Percentiles rank a stretch among this genome's conserved stretches.
These are phyloP conservation scores for Pyrrhosoma nymphula DNA, from an alignment of 2,888 invertebrate genomes.

Conservation along the genomic window DNA sequence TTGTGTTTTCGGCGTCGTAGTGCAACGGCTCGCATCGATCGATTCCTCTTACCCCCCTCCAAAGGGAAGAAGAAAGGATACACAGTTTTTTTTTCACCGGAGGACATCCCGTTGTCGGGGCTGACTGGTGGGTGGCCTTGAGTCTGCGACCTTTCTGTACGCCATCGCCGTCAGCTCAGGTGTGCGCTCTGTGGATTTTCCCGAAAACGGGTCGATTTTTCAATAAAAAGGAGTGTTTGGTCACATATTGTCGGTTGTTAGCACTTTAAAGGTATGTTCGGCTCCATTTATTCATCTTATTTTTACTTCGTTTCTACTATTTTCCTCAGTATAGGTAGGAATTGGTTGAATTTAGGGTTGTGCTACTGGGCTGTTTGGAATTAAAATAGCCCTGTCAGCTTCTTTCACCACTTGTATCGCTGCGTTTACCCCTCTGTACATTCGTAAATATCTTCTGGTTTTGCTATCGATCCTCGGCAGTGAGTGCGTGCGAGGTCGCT, in stretches of 20 bases:
- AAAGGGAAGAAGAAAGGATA: not conserved
- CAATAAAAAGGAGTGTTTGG: not conserved
- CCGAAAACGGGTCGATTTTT: not conserved
- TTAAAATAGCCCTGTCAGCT: not conserved
- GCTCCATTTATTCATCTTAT: not conserved
- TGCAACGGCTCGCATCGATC: conserved; percentile 60
- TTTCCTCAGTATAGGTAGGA: not conserved
- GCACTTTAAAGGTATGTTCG: not conserved
- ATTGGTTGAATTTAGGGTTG: not conserved
- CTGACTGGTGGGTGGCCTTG: conserved; percentile 57
- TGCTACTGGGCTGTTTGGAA: not conserved
- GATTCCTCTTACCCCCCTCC: not conserved
- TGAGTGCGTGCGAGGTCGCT: not conserved
- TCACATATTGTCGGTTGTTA: not conserved
- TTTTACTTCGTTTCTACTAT: not conserved
- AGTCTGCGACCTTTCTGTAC: conserved; percentile 40
- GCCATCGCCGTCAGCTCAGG: not conserved
- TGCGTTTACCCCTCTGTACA: not conserved
- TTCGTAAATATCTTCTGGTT: not conserved
- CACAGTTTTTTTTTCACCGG: not conserved
- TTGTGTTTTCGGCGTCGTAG: conserved; percentile 60
- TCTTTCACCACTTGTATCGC: not conserved
- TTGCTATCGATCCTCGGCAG: not conserved
- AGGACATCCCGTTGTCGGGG: conserved; percentile 39
- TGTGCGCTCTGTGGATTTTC: conserved; percentile 42